Base-by-base conservation (phyloP, 1,140 invertebrate genomes). In the Augochlora pura region DNA sequence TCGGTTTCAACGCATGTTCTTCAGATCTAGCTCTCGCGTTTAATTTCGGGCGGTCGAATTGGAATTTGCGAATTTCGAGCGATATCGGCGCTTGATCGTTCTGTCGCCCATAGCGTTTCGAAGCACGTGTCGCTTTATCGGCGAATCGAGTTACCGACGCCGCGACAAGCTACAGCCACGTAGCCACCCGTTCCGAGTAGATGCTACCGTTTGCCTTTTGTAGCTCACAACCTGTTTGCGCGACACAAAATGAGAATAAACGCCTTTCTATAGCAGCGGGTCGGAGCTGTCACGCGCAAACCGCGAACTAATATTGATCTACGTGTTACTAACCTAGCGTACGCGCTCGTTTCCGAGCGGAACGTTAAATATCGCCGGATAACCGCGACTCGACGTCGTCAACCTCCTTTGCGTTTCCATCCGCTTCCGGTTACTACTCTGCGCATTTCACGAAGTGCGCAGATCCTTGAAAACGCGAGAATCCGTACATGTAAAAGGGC, bases 301-400 rank as follows among this genome's bases (percentile, higher is more conserved):
- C 79, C 79, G 60, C 83, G 78, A 82, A 81, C 78, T 68, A 88
- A 87, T 88, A 88, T 88, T 88, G 87, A 88, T 88, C 81, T 83
- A 85, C 77, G 82, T 81, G 83, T 88, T 85, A 88, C 87, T 86
- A 88, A 87, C 85, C 85, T 81, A 81, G 66, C 76, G 62, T 86
- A 77, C 46, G 38, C 57, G 23, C 59, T 63, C 23, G 60, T 71
- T 64, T 68, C 57, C 60, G 77, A 70, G 81, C 18, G 27, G 18
- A 80, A n/a, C 77, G 70, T 73, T 80, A 75, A 82, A 80, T 77
- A 69, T 42, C 64, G 57, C 18, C 49, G 59, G 64, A 75, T 70
- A 18, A 27, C 14, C 25, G 60, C 49, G 49, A 21, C 49, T 18
- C 49, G 49, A 52, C 18, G 21, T 32, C 9, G 14, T 42, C 23